Percentiles rank a stretch among this genome's conserved stretches.
Conservation (phyloP, 2,888 invertebrate species). For the Trachelus stipa region DNA sequence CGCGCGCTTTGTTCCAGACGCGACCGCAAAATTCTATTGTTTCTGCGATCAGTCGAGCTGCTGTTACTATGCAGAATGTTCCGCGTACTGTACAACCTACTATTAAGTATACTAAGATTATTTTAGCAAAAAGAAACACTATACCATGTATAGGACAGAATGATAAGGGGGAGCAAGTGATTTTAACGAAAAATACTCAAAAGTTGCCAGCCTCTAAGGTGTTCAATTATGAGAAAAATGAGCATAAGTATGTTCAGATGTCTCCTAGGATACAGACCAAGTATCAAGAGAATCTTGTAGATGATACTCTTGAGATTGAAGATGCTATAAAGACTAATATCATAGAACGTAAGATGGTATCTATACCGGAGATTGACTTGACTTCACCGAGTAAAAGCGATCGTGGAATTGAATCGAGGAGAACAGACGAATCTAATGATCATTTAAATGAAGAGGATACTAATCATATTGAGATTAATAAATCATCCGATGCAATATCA, state of each 20-base stretch:
- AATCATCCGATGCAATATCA: not conserved
- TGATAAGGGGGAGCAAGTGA: conserved; percentile 47
- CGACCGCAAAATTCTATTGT: conserved; percentile 37
- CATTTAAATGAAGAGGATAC: not conserved
- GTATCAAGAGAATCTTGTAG: conserved; percentile 25
- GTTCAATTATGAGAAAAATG: conserved; percentile 39
- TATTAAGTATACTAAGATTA: conserved; percentile 69
- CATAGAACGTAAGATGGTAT: conserved; percentile 48
- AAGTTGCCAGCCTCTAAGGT: conserved; percentile 35
- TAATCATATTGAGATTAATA: not conserved
- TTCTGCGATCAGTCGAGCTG: conserved; percentile 31
- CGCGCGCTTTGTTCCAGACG: conserved; percentile 33
- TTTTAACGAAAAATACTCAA: conserved; percentile 49
- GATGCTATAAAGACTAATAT: conserved; percentile 57
- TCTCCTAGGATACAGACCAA: conserved; percentile 27
- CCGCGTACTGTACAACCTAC: conserved; percentile 41
- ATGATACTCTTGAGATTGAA: conserved; percentile 50
- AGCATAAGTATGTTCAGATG: conserved; percentile 41
- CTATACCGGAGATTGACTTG: conserved; percentile 38
- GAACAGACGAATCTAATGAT: not conserved
- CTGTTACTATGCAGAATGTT: conserved; percentile 33
- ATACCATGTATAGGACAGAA: conserved; percentile 31
- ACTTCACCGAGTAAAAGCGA: conserved; percentile 18
- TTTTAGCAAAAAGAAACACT: conserved; percentile 66
- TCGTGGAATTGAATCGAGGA: not conserved